phyloP scores from a whole-genome alignment of 1,140 invertebrate species.

The Ditylenchus dipsaci region DNA sequence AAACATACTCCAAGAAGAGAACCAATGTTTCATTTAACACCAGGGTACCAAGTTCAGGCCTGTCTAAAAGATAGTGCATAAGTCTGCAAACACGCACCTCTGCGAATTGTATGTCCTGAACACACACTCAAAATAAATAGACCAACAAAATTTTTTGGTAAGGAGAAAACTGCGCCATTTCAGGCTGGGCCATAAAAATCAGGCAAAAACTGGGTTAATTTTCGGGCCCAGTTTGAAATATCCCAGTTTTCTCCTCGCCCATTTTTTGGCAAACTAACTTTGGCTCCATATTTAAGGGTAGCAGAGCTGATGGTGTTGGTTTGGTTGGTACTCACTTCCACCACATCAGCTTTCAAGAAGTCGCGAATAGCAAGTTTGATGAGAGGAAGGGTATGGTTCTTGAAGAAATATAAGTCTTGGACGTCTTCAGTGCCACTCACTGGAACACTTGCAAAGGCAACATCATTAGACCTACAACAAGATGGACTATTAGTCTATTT shows the following conservation, averaged over 20 bases:
- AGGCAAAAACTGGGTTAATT: too few species aligned
- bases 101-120: constrained; percentile 39
- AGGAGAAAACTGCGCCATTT: background rate
- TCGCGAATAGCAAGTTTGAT: constrained; percentile 62
- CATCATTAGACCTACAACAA: constrained; percentile 28
- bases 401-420: constrained; percentile 67
- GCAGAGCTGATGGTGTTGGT: constrained; percentile 3
- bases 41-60: constrained; percentile 77
- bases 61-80: constrained; percentile 79
- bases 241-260: too few species aligned
- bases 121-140: constrained; percentile 12
- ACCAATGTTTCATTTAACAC: constrained; percentile 79
- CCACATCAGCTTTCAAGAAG: constrained; percentile 59
- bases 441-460: constrained; percentile 40
- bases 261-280: background rate
- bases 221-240: too few species aligned
- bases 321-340: constrained; percentile 40
- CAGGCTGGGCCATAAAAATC: too few species aligned
- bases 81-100: constrained; percentile 70
- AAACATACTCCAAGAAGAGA: constrained; percentile 71
- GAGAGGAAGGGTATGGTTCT: constrained; percentile 68
- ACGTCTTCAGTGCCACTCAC: constrained; percentile 43
- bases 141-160: constrained; percentile 14
- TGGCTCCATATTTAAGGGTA: background rate
- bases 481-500: background rate